Base-by-base conservation (phyloP, 2,888 invertebrate species). In the Coecobrya sp. region DNA sequence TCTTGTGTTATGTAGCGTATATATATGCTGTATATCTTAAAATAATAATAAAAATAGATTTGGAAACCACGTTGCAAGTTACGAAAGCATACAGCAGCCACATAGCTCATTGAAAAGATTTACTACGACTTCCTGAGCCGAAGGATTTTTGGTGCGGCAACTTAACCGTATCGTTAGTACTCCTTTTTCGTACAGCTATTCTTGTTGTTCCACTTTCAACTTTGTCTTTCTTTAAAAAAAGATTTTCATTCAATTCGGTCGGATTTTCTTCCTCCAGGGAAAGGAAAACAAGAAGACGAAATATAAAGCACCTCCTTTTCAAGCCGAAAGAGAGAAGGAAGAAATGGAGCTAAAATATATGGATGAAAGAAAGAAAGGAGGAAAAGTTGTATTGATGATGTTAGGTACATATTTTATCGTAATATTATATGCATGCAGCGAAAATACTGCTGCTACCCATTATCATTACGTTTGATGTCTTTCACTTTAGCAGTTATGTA, bases 251-350 rank as follows among this genome's bases (percentile, higher is more conserved):
- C 85, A 42, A 76, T 65, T 91, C 91, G 30, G 19, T 42, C 86
- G 68, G 91, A 91, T 91, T 91, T 91, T 79, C 52, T 86, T 76
- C 68, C 91, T 86, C 68, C 52, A 49, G 85, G 79, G 91, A 91
- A 45, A 79, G 70, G 65, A 81, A 81, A 91, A 91, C 73, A 86
- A 62, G 68, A 81, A 49, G 42, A 79, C 86, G 81, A 85, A 90
- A 91, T 76, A 91, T 76, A 91, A 86, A 84, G 73, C 76, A 76
- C 89, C 70, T 85, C 49, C 84, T 68, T 68, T 79, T 79, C 52
- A 76, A 68, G 52, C 3, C 13, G 36, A 59, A 7, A 45, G 49
- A 13, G 25, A 70, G 7, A 22, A n/a, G 22, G 19, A 30, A 30
- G 45, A 45, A 76, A 19, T 11, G 36, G 36, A 70, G 70, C 16